These are phyloP conservation scores for Bufotes viridis DNA, from an alignment of 2,797 vertebrate species.

Conservation along the genomic window DNA sequence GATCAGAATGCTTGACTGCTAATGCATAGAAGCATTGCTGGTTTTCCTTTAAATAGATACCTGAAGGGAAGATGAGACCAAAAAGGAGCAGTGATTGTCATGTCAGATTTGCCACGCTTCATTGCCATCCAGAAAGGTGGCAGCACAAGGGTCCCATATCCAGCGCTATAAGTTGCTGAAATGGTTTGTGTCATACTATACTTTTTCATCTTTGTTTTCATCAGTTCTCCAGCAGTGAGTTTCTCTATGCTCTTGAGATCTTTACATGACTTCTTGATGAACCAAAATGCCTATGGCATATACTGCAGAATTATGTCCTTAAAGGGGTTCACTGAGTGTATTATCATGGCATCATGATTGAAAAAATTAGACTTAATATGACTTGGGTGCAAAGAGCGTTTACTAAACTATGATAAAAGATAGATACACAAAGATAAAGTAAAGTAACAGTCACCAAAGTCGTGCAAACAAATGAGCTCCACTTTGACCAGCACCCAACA, in stretches of 20 bases:
- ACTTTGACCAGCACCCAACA: too few species aligned
- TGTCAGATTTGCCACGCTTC: not conserved
- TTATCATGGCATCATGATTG: too few species aligned
- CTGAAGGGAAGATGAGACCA: not conserved
- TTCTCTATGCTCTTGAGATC: not conserved
- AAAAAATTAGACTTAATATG: too few species aligned
- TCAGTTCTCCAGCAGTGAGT: not conserved
- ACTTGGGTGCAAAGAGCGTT: too few species aligned
- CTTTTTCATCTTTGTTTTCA: not conserved
- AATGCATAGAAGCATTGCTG: not conserved
- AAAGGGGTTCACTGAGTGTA: too few species aligned
- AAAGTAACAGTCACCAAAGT: too few species aligned
- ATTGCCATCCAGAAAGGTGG: not conserved
- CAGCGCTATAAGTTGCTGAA: not conserved
- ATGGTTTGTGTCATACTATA: not conserved
- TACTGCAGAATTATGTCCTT: not conserved
- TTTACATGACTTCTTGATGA: not conserved
- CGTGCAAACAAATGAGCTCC: too few species aligned
- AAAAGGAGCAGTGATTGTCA: not conserved
- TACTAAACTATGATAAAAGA: too few species aligned
- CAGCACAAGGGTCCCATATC: not conserved
- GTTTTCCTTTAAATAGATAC: not conserved
- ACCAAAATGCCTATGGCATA: not conserved
- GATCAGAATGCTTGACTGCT: conserved; percentile 22
- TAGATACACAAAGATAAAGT: too few species aligned